These are phyloP conservation scores for Syrrhaptes paradoxus DNA, from an alignment of 2,113 vertebrate species.

Conservation along the genomic window DNA sequence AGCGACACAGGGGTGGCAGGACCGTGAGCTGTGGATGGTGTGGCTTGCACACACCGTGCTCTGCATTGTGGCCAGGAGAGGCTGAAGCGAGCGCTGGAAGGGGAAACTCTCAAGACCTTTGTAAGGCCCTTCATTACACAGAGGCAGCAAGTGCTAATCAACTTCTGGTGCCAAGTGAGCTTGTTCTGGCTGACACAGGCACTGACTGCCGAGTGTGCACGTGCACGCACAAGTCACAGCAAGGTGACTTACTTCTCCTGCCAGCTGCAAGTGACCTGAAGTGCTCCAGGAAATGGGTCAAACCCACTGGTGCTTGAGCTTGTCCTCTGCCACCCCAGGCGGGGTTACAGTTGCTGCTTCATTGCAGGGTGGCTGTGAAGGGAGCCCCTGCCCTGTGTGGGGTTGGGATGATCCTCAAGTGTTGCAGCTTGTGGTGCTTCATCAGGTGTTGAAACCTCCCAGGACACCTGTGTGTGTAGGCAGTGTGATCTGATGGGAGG, in stretches of 20 bases:
- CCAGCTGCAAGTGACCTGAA: neutral
- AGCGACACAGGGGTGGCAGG: fast-evolving
- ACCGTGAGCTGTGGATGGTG: fast-evolving
- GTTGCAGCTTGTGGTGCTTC: neutral
- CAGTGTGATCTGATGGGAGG: neutral
- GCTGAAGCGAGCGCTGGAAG: neutral
- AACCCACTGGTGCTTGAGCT: neutral
- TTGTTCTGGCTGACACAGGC: neutral
- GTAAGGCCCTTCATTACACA: neutral
- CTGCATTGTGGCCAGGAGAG: neutral
- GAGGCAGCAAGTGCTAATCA: neutral
- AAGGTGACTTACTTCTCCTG: conserved; percentile 31
- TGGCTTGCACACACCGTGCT: fast-evolving
- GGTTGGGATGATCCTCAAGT: neutral
- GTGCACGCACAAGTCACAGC: neutral
- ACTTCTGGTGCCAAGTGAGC: neutral
- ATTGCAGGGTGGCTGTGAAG: neutral
- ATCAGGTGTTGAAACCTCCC: neutral
- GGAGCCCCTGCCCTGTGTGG: neutral
- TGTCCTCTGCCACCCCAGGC: neutral
- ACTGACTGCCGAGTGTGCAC: fast-evolving
- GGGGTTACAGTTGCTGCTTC: fast-evolving
- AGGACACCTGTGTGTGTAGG: fast-evolving
- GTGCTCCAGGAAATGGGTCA: neutral
- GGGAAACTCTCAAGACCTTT: neutral